Evolutionary conservation across 2,797 vertebrate species (phyloP), one percentile per base, ranked within the genome.

Genomic region (Sebastes miniatus): DNA sequence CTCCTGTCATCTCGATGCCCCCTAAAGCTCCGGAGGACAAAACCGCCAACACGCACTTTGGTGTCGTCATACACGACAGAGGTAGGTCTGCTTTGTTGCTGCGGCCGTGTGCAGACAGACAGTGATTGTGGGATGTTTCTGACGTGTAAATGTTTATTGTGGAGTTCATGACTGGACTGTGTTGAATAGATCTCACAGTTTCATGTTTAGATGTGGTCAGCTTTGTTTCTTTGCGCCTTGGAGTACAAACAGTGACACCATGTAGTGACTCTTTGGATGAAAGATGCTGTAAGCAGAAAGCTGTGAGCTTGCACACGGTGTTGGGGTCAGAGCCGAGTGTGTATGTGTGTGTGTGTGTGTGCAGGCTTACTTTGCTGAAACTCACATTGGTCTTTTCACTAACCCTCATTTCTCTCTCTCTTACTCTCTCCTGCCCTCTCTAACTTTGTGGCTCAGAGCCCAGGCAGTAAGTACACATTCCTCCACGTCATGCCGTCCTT

Each of bases 11-110:
- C 18, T 96, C 96, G 0, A 6, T 89, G 72, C 97, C 97, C 0
- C 97, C 97, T n/a, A 96, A 96, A 82, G 92, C 94, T 0, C 58
- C 92, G 0, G 83, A 96, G 69, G 95, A 96, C 0, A 97, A 97
- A 85, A 93, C 92, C 27, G 81, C 94, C 12, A 96, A 95, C 88
- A 95, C 93, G 3, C 97, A 96, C 87, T 98, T 97, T 0, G 98
- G 98, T 1, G 97, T 98, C 6, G 85, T 99, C 56, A 96, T 98
- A 22, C 96, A 96, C 0, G 97, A 99, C 80, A 73, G 96, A 94
- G 95, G 96, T 96, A 86, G 66, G 90, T 43, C 62, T 1, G 39
- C 7, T 25, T 8, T 43, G 68, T 14, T 54, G 50, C 65, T 66
- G 75, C 64, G 8, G 72, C 64, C 8, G 71, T 39, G 50, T 29